Conservation (phyloP, 2,113 vertebrate species). For the Hystrix brachyura region DNA sequence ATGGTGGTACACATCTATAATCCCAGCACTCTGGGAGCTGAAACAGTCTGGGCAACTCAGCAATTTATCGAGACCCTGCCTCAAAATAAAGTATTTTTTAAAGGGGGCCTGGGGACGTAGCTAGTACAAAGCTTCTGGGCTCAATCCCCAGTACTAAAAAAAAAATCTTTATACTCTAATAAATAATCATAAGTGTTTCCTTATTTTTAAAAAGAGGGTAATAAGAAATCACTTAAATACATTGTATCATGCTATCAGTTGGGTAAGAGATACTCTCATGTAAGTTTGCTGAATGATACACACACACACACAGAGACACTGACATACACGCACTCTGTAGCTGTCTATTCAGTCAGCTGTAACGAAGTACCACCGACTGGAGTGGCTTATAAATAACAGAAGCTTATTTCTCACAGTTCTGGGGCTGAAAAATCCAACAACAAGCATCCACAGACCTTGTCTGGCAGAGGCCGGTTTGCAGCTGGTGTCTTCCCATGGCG, state of each 20-base stretch:
- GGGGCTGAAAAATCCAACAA: neutral
- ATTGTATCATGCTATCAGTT: neutral
- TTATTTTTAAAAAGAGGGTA: constrained; percentile 14
- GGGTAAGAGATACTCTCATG: neutral
- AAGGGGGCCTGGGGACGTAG: neutral
- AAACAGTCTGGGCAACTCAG: neutral
- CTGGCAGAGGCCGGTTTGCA: neutral
- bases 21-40: neutral
- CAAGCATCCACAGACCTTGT: neutral
- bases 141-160: neutral
- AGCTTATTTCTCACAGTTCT: neutral
- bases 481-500: neutral
- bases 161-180: neutral
- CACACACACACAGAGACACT: neutral
- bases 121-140: neutral
- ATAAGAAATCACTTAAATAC: constrained; percentile 39
- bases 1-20: neutral
- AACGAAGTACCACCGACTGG: neutral
- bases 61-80: neutral
- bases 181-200: neutral
- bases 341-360: neutral
- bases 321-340: neutral
- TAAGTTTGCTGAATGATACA: neutral
- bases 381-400: neutral
- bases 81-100: neutral